phyloP scores from a whole-genome alignment of 2,888 invertebrate species.

The Salticus scenicus region DNA sequence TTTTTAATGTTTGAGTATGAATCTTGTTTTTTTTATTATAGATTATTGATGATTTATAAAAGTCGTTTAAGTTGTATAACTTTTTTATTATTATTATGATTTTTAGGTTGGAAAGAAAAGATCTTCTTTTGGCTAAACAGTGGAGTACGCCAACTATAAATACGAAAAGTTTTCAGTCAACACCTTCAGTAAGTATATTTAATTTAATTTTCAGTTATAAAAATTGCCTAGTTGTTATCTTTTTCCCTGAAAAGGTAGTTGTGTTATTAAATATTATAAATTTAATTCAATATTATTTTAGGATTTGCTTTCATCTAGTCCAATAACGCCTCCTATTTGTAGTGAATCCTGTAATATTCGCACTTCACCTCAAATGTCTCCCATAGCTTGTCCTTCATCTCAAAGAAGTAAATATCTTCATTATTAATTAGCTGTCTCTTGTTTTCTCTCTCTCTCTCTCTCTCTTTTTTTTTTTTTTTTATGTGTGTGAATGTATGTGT shows the following conservation, averaged over 20 bases:
- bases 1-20: no score
- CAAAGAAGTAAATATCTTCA: not conserved
- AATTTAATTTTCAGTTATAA: no score
- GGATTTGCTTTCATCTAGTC: conserved; percentile 61
- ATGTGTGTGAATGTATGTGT: no score
- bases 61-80: no score
- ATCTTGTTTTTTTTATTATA: no score
- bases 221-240: no score
- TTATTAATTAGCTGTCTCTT: not conserved
- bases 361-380: conserved; percentile 46
- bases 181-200: conserved; percentile 52
- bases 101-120: conserved; percentile 24
- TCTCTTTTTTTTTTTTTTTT: no score
- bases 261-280: no score
- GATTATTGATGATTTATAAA: no score
- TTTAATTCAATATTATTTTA: conserved; percentile 5
- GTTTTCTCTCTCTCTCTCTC: not conserved
- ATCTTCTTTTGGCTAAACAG: not conserved
- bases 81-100: no score
- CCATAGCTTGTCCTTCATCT: conserved; percentile 28
- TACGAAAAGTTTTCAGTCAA: conserved; percentile 32
- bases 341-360: conserved; percentile 55
- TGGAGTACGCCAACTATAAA: conserved; percentile 31
- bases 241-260: no score
- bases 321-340: conserved; percentile 53